Evolutionary conservation across 1,140 invertebrate genomes (phyloP).

Genomic region (Drosophila subpulchrella): DNA sequence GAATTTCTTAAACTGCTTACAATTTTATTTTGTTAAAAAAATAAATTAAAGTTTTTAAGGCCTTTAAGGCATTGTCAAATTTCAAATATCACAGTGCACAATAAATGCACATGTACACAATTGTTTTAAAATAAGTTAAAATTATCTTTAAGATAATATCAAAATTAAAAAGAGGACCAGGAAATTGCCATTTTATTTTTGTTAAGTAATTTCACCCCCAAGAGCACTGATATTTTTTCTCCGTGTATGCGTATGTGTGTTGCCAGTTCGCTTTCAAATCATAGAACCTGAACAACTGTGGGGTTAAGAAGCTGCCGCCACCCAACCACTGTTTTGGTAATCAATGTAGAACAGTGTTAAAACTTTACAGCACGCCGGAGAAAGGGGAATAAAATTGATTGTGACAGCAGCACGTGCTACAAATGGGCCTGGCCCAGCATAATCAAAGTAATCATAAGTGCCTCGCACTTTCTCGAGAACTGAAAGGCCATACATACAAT

Average conservation of each 20-base stretch:
- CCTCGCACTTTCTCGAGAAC: constrained; percentile 22
- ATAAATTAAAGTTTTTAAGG: too few species aligned
- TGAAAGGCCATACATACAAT: constrained; percentile 1
- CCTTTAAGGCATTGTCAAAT: too few species aligned
- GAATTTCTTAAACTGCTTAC: too few species aligned
- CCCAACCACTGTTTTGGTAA: constrained; percentile 38
- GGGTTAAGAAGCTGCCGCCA: constrained; percentile 34
- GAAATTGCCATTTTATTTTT: not conserved
- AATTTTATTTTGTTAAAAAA: too few species aligned
- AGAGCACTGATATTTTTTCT: not conserved
- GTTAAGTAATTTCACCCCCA: not conserved
- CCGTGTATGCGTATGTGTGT: constrained; percentile 32
- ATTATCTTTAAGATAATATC: too few species aligned
- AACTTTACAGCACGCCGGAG: constrained; percentile 38
- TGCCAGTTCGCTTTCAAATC: constrained; percentile 31
- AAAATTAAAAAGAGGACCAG: not conserved
- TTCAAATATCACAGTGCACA: too few species aligned
- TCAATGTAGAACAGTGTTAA: constrained; percentile 67
- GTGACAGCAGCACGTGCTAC: constrained; percentile 66
- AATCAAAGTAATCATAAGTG: constrained; percentile 50
- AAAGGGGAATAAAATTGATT: constrained; percentile 63
- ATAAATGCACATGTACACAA: too few species aligned
- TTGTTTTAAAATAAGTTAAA: too few species aligned
- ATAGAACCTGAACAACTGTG: constrained; percentile 19
- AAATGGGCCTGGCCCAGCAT: constrained; percentile 40